These are phyloP conservation scores for Brienomyrus longianalis DNA, from an alignment of 2,113 vertebrate genomes.

Conservation along the genomic window DNA sequence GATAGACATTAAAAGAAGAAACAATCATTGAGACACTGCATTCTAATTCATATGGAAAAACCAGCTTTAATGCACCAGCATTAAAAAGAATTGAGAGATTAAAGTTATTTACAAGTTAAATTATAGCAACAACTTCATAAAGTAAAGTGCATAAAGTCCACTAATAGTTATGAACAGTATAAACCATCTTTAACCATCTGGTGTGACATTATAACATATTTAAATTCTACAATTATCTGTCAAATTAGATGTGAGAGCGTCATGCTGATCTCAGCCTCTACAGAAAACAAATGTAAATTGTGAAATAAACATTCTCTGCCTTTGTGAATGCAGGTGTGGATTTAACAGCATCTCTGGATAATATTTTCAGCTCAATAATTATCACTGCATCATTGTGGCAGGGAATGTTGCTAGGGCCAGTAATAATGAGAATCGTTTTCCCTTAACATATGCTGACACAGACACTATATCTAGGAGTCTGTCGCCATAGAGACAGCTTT, in stretches of 20 bases:
- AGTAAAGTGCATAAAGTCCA: not conserved
- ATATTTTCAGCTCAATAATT: not conserved
- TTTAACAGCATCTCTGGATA: not conserved
- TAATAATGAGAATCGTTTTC: not conserved
- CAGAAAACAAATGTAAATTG: slow-evolving; percentile 11
- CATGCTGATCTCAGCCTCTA: not conserved
- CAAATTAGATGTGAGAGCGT: not conserved
- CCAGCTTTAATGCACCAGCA: not conserved
- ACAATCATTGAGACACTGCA: not conserved
- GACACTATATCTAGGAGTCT: not conserved
- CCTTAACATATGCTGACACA: not conserved
- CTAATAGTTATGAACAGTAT: not conserved
- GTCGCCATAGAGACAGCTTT: not conserved
- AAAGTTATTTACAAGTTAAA: not conserved
- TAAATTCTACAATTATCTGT: not conserved
- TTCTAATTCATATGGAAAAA: not conserved
- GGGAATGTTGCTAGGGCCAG: not conserved
- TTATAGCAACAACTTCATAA: not conserved
- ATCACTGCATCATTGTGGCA: not conserved
- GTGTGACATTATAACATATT: not conserved
- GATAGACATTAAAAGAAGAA: not conserved
- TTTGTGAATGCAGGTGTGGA: slow-evolving; percentile 6
- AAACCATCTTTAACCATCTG: not conserved
- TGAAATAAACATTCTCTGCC: not conserved
- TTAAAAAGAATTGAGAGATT: not conserved